phyloP scores from a whole-genome alignment of 1,140 invertebrate genomes.

The Drosophila azteca region DNA sequence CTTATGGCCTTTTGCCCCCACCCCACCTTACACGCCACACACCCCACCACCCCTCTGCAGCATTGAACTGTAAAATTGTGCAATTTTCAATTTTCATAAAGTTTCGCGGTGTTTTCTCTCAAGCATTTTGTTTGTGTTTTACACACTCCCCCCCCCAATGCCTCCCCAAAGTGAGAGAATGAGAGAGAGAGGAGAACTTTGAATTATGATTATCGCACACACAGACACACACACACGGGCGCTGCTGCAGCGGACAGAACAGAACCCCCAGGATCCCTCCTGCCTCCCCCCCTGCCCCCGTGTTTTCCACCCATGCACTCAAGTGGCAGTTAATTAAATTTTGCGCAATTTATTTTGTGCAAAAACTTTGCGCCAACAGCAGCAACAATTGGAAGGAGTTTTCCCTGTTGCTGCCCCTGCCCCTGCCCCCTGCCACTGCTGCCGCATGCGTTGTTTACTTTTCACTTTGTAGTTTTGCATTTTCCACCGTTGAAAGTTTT shows the following conservation, averaged over 20 bases:
- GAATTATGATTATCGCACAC: conserved; percentile 78
- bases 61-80: conserved; percentile 80
- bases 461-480: conserved; percentile 78
- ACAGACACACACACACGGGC: conserved; percentile 39
- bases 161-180: conserved; percentile 33
- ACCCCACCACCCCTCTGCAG: conserved; percentile 37
- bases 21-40: background rate
- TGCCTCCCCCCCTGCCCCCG: background rate
- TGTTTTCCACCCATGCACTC: conserved; percentile 57
- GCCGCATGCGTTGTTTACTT: conserved; percentile 66
- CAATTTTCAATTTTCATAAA: conserved; percentile 80
- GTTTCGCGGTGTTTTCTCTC: conserved; percentile 67
- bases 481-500: conserved; percentile 60
- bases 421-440: conserved; percentile 1
- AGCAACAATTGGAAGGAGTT: conserved; percentile 41
- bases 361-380: conserved; percentile 66
- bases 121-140: conserved; percentile 48
- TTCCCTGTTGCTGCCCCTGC: background rate
- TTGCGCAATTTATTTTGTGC: conserved; percentile 78
- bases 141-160: conserved; percentile 5
- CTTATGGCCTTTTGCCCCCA: conserved; percentile 32
- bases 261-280: too few relatives aligned
- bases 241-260: conserved; percentile 55
- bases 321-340: conserved; percentile 81
- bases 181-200: conserved; percentile 52